phyloP scores from a whole-genome alignment of 2,113 vertebrate species.

The Abramis brama region DNA sequence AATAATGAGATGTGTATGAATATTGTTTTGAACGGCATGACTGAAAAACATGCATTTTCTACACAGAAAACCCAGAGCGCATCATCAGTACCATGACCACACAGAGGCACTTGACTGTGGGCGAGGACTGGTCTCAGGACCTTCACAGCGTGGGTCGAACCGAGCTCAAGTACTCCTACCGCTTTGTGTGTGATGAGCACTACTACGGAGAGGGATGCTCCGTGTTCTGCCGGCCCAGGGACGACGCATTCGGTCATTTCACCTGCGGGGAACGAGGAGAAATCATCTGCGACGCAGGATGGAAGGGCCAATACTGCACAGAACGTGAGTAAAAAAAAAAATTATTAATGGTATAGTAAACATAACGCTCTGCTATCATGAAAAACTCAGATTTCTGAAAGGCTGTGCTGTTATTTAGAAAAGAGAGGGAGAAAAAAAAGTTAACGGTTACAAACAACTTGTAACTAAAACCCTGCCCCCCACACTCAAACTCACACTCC shows the following conservation, averaged over 20 bases:
- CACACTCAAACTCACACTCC: conserved; percentile 38
- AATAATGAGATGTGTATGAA: not conserved
- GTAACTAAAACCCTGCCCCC: conserved; percentile 75
- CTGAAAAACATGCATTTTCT: not conserved
- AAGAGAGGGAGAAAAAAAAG: not conserved
- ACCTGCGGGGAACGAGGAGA: conserved; percentile 94
- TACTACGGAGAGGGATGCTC: conserved; percentile 95
- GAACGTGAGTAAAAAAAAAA: conserved; percentile 84
- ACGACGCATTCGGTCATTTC: conserved; percentile 97
- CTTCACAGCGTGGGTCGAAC: conserved; percentile 89
- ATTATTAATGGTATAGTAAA: not conserved
- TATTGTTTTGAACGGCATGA: not conserved
- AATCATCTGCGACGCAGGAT: conserved; percentile 93
- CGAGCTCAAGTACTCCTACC: conserved; percentile 94
- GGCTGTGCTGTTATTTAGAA: not conserved
- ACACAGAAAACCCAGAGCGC: conserved; percentile 87
- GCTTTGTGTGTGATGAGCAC: conserved; percentile 95
- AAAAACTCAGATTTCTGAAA: not conserved
- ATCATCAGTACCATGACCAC: conserved; percentile 95
- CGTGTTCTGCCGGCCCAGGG: conserved; percentile 92
- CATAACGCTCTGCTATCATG: not conserved
- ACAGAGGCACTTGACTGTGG: conserved; percentile 92
- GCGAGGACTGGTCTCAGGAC: conserved; percentile 97
- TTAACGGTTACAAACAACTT: conserved; percentile 70
- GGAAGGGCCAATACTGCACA: conserved; percentile 97